Percentiles rank a stretch among this genome's conserved stretches.
phyloP scores from a whole-genome alignment of 2,113 vertebrate species.

The Paramisgurnus dabryanus region DNA sequence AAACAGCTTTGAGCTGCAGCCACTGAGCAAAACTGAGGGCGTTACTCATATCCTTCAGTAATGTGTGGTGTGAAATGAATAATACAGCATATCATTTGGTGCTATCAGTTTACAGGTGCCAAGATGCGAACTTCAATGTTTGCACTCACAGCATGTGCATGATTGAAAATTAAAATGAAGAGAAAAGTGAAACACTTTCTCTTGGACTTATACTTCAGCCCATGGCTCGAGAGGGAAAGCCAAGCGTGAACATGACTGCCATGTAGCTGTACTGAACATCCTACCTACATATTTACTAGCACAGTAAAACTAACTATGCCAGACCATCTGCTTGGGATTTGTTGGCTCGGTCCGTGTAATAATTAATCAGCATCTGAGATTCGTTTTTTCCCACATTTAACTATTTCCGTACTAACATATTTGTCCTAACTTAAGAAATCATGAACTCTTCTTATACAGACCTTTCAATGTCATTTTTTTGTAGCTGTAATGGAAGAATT shows the following conservation, averaged over 20 bases:
- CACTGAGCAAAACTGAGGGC: background rate
- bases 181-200: conserved; percentile 3
- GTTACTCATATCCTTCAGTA: conserved; percentile 12
- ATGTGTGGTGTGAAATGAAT: conserved; percentile 23
- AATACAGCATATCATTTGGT: background rate
- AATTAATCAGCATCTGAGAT: conserved; percentile 64
- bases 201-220: conserved; percentile 25
- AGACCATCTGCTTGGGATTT: conserved; percentile 72
- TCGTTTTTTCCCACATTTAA: conserved; percentile 45
- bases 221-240: conserved; percentile 26
- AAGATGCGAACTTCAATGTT: conserved; percentile 26
- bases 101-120: background rate
- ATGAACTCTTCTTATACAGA: background rate
- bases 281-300: conserved; percentile 65
- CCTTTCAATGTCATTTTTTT: background rate
- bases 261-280: conserved; percentile 55
- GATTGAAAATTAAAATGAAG: conserved; percentile 10
- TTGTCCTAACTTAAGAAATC: conserved; percentile 43
- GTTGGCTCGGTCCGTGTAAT: conserved; percentile 56
- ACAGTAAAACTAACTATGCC: conserved; percentile 65
- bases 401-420: conserved; percentile 41
- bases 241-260: conserved; percentile 25
- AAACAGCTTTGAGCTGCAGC: background rate
- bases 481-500: background rate
- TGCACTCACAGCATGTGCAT: background rate